Evolutionary conservation across 2,888 invertebrate species (phyloP).

Genomic region (Luperina nickerlii): DNA sequence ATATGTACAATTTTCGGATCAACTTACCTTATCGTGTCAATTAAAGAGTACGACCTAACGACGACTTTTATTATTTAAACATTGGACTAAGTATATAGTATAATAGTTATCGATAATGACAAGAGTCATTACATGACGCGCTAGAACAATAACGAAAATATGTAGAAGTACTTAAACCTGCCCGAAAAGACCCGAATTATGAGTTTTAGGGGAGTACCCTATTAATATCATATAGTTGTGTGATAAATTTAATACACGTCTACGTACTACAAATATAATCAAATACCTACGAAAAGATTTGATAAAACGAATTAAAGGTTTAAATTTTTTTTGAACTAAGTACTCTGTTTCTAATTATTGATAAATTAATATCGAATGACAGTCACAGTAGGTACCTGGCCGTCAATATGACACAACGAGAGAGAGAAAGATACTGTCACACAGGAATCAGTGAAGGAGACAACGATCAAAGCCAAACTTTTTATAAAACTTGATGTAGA

Average conservation of each 20-base stretch:
- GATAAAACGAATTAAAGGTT: neutral
- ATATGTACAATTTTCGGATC: constrained; percentile 8
- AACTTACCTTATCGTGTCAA: constrained; percentile 14
- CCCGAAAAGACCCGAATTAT: neutral
- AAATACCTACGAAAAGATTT: neutral
- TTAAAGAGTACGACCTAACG: neutral
- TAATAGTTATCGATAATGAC: neutral
- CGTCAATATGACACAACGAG: neutral
- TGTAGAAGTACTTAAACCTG: neutral
- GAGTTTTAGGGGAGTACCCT: neutral
- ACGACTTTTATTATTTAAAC: neutral
- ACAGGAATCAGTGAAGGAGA: neutral
- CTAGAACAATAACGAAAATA: neutral
- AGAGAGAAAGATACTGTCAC: neutral
- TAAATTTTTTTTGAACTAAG: neutral
- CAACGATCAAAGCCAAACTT: neutral
- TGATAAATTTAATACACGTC: no score
- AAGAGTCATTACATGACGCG: neutral
- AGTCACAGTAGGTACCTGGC: neutral
- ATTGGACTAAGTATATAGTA: neutral
- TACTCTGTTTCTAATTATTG: constrained; percentile 8
- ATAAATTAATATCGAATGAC: neutral
- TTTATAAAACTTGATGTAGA: neutral
- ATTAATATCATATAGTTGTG: neutral
- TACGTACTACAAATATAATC: no score